Percentiles rank a stretch among this genome's conserved stretches.
phyloP scores from a whole-genome alignment of 1,140 invertebrate species.

The Ceratitis capitata region DNA sequence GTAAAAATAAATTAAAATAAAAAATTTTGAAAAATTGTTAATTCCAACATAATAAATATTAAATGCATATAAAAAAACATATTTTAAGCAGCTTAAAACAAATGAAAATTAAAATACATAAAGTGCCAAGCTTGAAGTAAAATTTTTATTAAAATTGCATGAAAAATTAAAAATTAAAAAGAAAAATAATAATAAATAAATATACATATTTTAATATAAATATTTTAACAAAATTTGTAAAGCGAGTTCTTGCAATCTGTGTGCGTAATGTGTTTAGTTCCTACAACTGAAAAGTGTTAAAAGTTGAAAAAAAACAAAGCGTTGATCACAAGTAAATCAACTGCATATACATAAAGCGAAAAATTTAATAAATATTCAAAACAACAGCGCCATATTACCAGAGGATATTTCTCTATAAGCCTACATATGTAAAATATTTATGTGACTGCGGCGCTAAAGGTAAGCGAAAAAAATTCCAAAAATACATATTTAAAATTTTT shows the following conservation, averaged over 20 bases:
- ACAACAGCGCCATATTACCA: no score
- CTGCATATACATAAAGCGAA: not conserved
- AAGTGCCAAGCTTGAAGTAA: no score
- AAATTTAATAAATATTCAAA: no score
- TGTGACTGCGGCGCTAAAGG: not conserved
- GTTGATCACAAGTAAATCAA: not conserved
- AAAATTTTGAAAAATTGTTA: not conserved
- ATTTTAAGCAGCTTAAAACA: not conserved
- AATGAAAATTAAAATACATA: no score
- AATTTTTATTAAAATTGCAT: no score
- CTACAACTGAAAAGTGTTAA: not conserved
- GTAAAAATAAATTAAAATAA: not conserved
- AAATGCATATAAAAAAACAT: not conserved
- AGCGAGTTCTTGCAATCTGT: not conserved
- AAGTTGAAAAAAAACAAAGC: not conserved
- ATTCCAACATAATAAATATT: no score
- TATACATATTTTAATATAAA: no score
- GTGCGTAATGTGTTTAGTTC: not conserved
- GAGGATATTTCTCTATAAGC: no score
- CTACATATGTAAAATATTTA: no score
- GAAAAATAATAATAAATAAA: not conserved
- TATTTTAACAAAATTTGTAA: not conserved
- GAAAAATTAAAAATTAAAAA: not conserved
- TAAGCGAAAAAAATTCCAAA: not conserved
- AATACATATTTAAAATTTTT: not conserved